Conservation (phyloP, 2,888 invertebrate genomes). For the Brachyopa scutellaris region DNA sequence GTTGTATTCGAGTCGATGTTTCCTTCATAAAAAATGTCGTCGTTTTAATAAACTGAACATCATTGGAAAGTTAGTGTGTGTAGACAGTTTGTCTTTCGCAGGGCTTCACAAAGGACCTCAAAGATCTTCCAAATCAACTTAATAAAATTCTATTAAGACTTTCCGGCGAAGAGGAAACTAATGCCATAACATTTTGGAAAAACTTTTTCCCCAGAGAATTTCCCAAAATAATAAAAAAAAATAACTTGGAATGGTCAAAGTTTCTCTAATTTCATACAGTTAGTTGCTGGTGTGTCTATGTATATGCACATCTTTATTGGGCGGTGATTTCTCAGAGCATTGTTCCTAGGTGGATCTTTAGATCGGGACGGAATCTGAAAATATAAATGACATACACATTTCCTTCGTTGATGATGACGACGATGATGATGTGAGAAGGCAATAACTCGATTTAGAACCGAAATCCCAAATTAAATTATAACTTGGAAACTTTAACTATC, state of each 20-base stretch:
- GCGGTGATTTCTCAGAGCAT: slow-evolving; percentile 20
- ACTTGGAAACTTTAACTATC: slow-evolving; percentile 64
- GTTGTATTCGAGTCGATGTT: slow-evolving; percentile 13
- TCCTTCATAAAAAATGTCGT: slow-evolving; percentile 57
- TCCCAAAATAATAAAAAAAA: slow-evolving; percentile 9
- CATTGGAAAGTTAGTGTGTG: slow-evolving; percentile 43
- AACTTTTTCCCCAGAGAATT: slow-evolving; percentile 52
- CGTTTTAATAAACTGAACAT: slow-evolving; percentile 69
- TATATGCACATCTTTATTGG: background rate
- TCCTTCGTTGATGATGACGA: slow-evolving; percentile 37
- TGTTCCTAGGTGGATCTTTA: slow-evolving; percentile 33
- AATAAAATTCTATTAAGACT: slow-evolving; percentile 66
- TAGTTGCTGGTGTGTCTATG: background rate
- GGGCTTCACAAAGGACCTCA: slow-evolving; percentile 35
- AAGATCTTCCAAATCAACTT: slow-evolving; percentile 66
- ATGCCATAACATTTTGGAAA: slow-evolving; percentile 68
- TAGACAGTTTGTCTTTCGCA: slow-evolving; percentile 65
- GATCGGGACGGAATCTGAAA: background rate
- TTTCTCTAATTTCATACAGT: slow-evolving; percentile 59
- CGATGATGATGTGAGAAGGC: slow-evolving; percentile 64
- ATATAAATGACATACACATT: slow-evolving; percentile 21
- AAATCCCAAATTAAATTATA: slow-evolving; percentile 69
- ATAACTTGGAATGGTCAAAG: slow-evolving; percentile 60
- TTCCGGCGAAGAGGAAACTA: slow-evolving; percentile 58
- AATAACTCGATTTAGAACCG: slow-evolving; percentile 62